phyloP scores from a whole-genome alignment of 2,797 vertebrate genomes.

The Sebastolobus altivelis region DNA sequence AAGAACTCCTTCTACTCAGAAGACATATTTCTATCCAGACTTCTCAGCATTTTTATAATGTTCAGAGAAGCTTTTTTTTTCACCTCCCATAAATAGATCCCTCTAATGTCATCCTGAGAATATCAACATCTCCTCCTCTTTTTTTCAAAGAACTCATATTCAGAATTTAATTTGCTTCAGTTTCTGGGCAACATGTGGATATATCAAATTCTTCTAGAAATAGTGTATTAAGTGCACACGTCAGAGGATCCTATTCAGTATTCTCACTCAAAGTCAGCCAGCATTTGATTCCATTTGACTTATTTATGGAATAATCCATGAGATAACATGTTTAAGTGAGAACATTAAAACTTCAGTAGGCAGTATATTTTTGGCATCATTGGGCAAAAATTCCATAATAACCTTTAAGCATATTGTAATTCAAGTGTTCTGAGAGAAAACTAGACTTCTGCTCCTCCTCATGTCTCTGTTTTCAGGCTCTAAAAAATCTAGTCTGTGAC shows the following conservation, averaged over 20 bases:
- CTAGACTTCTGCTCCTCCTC: no score
- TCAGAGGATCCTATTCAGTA: not conserved
- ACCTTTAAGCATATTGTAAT: no score
- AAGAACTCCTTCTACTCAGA: conserved; percentile 10
- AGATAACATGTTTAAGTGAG: not conserved
- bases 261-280: not conserved
- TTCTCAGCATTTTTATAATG: conserved; percentile 10
- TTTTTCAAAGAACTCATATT: not conserved
- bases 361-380: no score
- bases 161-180: not conserved
- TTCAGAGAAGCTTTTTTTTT: not conserved
- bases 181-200: not conserved
- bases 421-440: no score
- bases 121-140: not conserved
- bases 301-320: not conserved
- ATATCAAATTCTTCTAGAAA: not conserved
- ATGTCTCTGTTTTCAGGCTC: accelerated
- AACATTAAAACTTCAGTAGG: not conserved
- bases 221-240: not conserved
- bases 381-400: no score
- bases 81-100: conserved; percentile 18
- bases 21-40: conserved; percentile 27
- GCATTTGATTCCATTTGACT: not conserved
- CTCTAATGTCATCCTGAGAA: not conserved
- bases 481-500: no score